These are phyloP conservation scores for Keiferia lycopersicella DNA, from an alignment of 2,888 invertebrate species.

Conservation along the genomic window DNA sequence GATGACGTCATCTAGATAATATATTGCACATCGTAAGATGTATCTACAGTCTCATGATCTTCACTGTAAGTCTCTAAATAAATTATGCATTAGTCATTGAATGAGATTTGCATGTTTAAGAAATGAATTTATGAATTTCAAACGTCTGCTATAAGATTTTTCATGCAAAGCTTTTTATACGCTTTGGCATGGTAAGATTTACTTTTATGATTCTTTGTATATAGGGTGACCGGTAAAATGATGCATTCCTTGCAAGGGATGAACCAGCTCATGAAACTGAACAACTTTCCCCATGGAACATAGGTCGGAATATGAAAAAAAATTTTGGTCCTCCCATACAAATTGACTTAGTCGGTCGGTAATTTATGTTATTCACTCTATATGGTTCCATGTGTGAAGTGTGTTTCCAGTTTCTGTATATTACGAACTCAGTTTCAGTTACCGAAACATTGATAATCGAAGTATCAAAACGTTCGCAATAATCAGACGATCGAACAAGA, in stretches of 20 bases:
- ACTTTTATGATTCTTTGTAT: not conserved
- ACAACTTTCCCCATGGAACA: too few relatives aligned
- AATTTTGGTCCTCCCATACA: too few relatives aligned
- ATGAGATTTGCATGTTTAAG: constrained; percentile 15
- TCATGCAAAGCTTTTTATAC: not conserved
- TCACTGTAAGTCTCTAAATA: not conserved
- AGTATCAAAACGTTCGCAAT: not conserved
- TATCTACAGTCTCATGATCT: constrained; percentile 7
- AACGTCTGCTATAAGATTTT: constrained; percentile 22
- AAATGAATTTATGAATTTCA: constrained; percentile 14
- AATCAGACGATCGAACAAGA: not conserved
- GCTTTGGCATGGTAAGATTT: not conserved
- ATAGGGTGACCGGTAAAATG: too few relatives aligned
- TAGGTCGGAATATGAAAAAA: too few relatives aligned
- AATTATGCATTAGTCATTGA: constrained; percentile 12
- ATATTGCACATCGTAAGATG: not conserved
- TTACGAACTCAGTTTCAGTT: too few relatives aligned
- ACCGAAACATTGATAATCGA: too few relatives aligned
- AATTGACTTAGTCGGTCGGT: too few relatives aligned
- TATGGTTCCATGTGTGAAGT: too few relatives aligned
- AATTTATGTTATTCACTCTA: too few relatives aligned
- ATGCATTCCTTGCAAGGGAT: too few relatives aligned
- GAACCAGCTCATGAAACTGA: too few relatives aligned
- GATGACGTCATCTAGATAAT: not conserved
- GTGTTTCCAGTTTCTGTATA: too few relatives aligned